Evolutionary conservation across 1,140 invertebrate genomes (phyloP), one percentile per base, ranked within the genome.

Genomic region (Riptortus pedestris): DNA sequence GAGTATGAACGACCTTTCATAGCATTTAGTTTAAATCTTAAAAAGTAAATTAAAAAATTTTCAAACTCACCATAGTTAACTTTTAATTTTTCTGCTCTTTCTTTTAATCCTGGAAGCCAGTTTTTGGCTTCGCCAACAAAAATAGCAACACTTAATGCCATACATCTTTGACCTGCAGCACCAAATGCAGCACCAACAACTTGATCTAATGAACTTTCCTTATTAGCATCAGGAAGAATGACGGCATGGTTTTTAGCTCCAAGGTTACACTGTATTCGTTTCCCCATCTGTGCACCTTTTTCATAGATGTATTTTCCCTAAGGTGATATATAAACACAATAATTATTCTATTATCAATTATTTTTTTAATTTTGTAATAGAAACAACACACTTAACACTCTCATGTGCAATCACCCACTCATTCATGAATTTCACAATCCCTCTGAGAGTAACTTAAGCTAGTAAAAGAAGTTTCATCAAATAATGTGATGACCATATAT

Each of bases 241-340:
- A 99, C 85, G 62, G 96, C 96, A 74, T 99, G 97, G 75, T 99
- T 99, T 77, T 99, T 99, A 1, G 97, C 96, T 22, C 96, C 96
- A 91, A 98, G 95, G 74, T 99, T 98, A 55, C 90, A 91, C 76
- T 99, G 96, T 0, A 99, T 94, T 48, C 96, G 82, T 75, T 99
- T 99, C 14, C 96, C 94, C 73, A 85, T 85, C 69, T 83, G 84
- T 11, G 86, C 88, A 55, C 92, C 93, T 69, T 91, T 79, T 69
- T 90, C 85, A 75, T 98, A 99, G 71, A 99, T 99, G 72, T 99
- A 91, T 76, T 91, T 89, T 29, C 96, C 96, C 86, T 88, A 69
- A 57, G 75, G 74, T 57, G 31, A 66, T 63, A 60, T 22, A n/a
- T n/a, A n/a, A n/a, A n/a, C n/a, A n/a, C n/a, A n/a, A n/a, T n/a